phyloP scores from a whole-genome alignment of 2,888 invertebrate species.

The Crossocerus cetratus region DNA sequence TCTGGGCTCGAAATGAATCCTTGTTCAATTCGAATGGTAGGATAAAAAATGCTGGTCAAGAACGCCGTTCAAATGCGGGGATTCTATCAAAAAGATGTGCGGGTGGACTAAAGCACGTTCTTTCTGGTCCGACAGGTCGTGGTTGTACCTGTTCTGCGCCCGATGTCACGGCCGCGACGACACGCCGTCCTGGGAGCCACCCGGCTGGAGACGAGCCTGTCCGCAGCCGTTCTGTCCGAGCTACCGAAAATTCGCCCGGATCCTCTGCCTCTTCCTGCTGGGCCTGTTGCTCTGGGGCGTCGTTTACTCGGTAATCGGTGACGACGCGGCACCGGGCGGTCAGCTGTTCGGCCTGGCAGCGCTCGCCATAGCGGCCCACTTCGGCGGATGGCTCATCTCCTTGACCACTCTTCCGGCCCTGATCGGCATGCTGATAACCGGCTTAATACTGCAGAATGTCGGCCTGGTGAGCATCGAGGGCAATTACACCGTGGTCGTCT shows the following conservation, averaged over 20 bases:
- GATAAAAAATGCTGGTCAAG: no score
- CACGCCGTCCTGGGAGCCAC: constrained; percentile 89
- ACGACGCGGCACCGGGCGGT: constrained; percentile 90
- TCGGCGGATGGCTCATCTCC: constrained; percentile 89
- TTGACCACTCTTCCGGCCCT: constrained; percentile 89
- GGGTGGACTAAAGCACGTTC: background rate
- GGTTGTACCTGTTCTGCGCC: constrained; percentile 90
- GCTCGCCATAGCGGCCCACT: constrained; percentile 86
- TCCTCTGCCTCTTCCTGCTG: constrained; percentile 85
- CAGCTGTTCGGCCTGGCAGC: constrained; percentile 88
- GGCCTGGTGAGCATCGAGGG: constrained; percentile 86
- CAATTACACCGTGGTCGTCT: constrained; percentile 82
- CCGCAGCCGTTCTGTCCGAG: constrained; percentile 92
- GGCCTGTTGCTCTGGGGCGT: constrained; percentile 87
- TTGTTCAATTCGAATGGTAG: no score
- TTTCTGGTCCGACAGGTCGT: constrained; percentile 81
- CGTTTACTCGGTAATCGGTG: constrained; percentile 86
- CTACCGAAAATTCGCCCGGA: constrained; percentile 89
- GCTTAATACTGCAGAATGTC: constrained; percentile 86
- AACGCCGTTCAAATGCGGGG: no score
- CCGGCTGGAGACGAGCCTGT: constrained; percentile 88
- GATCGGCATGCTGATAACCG: constrained; percentile 92
- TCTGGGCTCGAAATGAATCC: no score
- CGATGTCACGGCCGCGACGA: constrained; percentile 87
- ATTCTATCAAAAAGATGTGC: background rate